Evolutionary conservation across 2,113 vertebrate genomes (phyloP).

Genomic region (Ptilonorhynchus violaceus): DNA sequence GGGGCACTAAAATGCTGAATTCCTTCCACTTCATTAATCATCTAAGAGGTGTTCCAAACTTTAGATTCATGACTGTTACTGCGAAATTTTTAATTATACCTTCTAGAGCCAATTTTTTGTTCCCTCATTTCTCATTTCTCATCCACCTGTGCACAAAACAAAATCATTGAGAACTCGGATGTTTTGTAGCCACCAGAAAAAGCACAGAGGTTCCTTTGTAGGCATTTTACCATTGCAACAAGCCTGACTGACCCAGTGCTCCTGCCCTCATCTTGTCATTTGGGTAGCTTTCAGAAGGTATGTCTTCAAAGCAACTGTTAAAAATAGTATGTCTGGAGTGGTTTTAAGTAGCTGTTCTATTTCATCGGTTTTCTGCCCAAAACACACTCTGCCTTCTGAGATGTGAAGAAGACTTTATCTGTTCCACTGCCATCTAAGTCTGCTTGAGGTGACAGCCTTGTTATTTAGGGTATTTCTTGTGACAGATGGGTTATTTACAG

Average conservation of each 20-base stretch:
- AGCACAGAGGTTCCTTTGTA: neutral
- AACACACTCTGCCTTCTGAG: neutral
- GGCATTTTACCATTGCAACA: neutral
- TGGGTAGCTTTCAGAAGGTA: neutral
- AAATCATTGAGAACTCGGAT: neutral
- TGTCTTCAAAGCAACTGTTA: neutral
- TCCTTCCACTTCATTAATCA: neutral
- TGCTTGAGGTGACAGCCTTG: neutral
- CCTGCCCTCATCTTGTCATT: neutral
- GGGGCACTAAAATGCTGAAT: neutral
- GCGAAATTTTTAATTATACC: neutral
- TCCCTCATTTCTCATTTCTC: neutral
- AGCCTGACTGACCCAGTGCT: neutral
- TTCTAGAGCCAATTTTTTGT: neutral
- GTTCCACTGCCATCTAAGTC: neutral
- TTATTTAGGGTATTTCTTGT: neutral
- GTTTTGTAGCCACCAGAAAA: neutral
- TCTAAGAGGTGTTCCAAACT: neutral
- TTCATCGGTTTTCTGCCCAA: neutral
- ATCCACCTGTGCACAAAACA: neutral
- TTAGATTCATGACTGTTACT: neutral
- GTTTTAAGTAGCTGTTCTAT: neutral
- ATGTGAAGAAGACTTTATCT: neutral
- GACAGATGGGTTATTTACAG: neutral
- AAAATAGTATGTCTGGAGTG: neutral